Evolutionary conservation across 2,888 invertebrate genomes (phyloP).

Genomic region (Xanthorhoe designata): DNA sequence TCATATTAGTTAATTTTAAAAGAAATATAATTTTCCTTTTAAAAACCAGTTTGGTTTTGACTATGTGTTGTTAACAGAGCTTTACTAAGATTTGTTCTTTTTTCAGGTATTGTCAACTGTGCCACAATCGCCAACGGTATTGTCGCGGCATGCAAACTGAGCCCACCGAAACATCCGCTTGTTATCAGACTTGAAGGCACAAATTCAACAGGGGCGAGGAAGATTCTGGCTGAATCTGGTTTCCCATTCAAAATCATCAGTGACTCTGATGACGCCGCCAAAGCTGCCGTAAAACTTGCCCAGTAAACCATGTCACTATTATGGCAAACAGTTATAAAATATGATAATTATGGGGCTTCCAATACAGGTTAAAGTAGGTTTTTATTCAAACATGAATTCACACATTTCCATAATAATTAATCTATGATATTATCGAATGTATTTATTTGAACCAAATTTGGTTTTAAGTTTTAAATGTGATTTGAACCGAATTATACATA

Average conservation of each 20-base stretch:
- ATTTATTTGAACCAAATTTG: constrained; percentile 1
- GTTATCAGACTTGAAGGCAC: constrained; percentile 98
- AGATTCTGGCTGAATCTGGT: constrained; percentile 93
- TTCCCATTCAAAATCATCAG: constrained; percentile 93
- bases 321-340: constrained; percentile 2
- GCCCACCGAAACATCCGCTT: constrained; percentile 93
- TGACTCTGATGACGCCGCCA: constrained; percentile 97
- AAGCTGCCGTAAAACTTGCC: constrained; percentile 89
- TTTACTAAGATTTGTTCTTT: not conserved
- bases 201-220: constrained; percentile 93
- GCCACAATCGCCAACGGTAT: constrained; percentile 98
- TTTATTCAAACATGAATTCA: constrained; percentile 11
- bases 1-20: too few relatives aligned
- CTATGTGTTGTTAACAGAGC: too few relatives aligned
- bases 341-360: constrained; percentile 22
- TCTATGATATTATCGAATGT: constrained; percentile 1
- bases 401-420: constrained; percentile 10
- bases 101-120: constrained; percentile 97
- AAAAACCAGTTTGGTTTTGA: too few relatives aligned
- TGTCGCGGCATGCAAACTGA: constrained; percentile 93
- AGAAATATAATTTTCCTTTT: too few relatives aligned
- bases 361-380: constrained; percentile 6
- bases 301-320: constrained; percentile 33
- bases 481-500: constrained; percentile 38
- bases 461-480: constrained; percentile 23